Base-by-base conservation (phyloP, 2,888 invertebrate genomes). In the Thumatha senex region DNA sequence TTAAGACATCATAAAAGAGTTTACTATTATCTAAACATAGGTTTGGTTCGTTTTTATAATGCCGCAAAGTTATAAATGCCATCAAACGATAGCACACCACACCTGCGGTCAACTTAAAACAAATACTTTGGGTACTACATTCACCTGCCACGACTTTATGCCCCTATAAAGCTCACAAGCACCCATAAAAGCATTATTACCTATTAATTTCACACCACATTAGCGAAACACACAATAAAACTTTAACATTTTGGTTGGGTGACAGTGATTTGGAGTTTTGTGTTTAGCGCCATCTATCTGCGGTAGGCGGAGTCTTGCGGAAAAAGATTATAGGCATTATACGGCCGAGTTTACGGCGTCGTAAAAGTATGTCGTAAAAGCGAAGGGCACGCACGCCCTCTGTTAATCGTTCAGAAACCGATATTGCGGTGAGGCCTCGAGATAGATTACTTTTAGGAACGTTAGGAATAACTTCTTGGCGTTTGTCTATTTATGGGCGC, bases 181-280 rank as follows among this genome's bases (percentile, higher is more conserved):
- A 82, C 82, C 89, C 86, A 89, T 91, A 90, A 91, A 90, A 80
- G 84, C 82, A 89, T 90, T 90, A 91, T 88, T 86, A 86, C 89
- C 91, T 90, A 91, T 91, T 90, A 90, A 91, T 91, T 90, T 91
- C 88, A 90, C 91, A 91, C 89, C 87, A 84, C 88, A 91, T 91
- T 91, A 90, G 91, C 90, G 86, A 88, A 89, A 89, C 91, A 88
- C 76, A 89, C 86, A 88, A 90, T 90, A 90, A 91, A 91, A 91
- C 84, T 89, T 88, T 77, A 86, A 87, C 86, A 82, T 86, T 31
- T 87, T 81, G 73, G 79, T 78, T 76, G 77, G 69, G 82, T 80
- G 85, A 84, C 87, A 86, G 84, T 84, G 87, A 89, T 89, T 84
- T 83, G 76, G 67, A 82, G 80, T 82, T 83, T 82, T 82, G 82